Evolutionary conservation across 2,113 vertebrate species (phyloP), one percentile per base, ranked within the genome.

Genomic region (Alethe castanea): DNA sequence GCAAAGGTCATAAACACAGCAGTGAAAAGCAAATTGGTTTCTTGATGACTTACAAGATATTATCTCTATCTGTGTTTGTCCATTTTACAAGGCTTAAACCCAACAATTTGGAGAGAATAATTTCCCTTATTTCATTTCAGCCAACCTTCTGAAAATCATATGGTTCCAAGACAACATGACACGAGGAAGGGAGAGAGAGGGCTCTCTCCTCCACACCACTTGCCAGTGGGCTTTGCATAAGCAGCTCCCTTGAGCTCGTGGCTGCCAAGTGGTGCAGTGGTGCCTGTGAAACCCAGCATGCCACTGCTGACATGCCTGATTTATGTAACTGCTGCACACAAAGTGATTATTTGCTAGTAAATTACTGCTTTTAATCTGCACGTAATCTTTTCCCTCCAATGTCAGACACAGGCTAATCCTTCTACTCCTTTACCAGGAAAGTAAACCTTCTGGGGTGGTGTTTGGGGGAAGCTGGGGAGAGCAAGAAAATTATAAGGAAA

Each of bases 341-440:
- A 73, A 70, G 71, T 78, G 38, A 73, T 93, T 86, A 64, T 88
- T 94, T 12, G 5, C 62, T 80, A 88, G 81, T 44, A 92, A 95
- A 95, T 90, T 73, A 38, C 81, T 88, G 81, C 31, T 90, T 81
- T 91, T 93, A 94, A 95, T 97, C 95, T 85, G 67, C 1, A 0
- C 73, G 71, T 96, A 96, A 96, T 95, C 95, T 81, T 89, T 70
- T 52, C 47, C 15, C 59, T 92, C 11, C 81, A 54, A 52, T 94
- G 87, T 72, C 93, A 89, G 78, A 62, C 54, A 52, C 38, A 77
- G 54, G n/a, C 19, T 96, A 94, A 97, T 94, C 87, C 66, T 62
- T 35, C 67, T 69, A 24, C 40, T 80, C 57, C 38, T 54, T 61
- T 72, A n/a, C n/a, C 44, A 83, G 50, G 54, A n/a, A 9, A 26